These are phyloP conservation scores for Eurystomus glaucurus DNA, from an alignment of 2,797 vertebrate species.

Conservation along the genomic window DNA sequence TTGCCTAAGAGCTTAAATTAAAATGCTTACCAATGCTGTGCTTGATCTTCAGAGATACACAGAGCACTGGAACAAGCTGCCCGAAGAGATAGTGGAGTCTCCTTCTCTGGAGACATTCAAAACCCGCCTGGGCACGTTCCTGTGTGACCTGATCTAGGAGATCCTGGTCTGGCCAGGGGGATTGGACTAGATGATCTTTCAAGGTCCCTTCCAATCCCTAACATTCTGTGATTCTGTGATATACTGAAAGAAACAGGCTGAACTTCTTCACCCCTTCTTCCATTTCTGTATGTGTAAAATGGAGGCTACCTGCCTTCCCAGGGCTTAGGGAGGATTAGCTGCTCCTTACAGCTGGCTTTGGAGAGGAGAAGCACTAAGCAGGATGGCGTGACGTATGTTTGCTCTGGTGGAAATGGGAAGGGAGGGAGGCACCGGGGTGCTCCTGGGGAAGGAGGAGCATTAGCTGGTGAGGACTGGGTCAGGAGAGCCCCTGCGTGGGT, in stretches of 20 bases:
- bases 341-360: background rate
- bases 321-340: conserved; percentile 37
- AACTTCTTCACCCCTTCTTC: conserved; percentile 9
- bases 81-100: too few species aligned
- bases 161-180: too few species aligned
- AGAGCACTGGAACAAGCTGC: too few species aligned
- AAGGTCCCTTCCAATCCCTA: too few species aligned
- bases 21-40: background rate
- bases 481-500: conserved; percentile 29
- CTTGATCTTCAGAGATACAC: background rate
- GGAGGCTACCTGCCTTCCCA: background rate
- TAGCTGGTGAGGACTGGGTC: background rate
- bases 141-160: too few species aligned
- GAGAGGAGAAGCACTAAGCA: conserved; percentile 29
- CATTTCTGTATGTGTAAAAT: background rate
- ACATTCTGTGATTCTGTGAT: too few species aligned
- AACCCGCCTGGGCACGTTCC: too few species aligned
- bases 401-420: background rate
- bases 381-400: background rate
- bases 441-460: background rate
- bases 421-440: background rate
- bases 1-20: conserved; percentile 11
- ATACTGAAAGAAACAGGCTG: background rate
- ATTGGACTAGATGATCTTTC: too few species aligned
- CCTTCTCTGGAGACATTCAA: too few species aligned